Percentiles rank a stretch among this genome's conserved stretches.
phyloP scores from a whole-genome alignment of 2,797 vertebrate genomes.

The Dipus sagitta region DNA sequence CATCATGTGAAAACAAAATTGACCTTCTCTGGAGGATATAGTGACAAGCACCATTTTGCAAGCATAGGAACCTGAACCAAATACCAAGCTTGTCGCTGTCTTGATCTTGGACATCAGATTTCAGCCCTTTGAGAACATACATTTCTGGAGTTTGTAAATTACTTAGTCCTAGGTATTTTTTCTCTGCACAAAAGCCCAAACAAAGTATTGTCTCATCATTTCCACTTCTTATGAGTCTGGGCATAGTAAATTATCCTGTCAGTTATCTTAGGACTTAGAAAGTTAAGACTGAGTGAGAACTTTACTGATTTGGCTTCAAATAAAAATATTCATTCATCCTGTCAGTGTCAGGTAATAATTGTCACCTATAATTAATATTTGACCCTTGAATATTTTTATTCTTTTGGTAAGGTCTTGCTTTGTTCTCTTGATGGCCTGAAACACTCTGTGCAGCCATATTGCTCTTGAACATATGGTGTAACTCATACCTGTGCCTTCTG shows the following conservation, averaged over 20 bases:
- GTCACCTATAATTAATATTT: background rate
- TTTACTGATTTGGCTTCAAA: background rate
- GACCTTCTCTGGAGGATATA: no score
- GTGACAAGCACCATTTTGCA: rapidly evolving
- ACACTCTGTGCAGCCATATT: background rate
- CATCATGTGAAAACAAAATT: background rate
- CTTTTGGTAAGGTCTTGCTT: background rate
- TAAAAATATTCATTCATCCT: background rate
- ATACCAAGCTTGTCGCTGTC: rapidly evolving
- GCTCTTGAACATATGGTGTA: background rate
- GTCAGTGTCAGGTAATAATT: background rate
- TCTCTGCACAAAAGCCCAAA: background rate
- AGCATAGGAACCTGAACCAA: rapidly evolving
- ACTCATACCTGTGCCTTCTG: background rate
- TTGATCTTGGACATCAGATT: background rate
- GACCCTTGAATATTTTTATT: background rate
- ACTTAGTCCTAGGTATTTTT: background rate
- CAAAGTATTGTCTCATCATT: no score
- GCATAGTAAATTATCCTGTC: background rate
- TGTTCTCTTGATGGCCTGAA: background rate
- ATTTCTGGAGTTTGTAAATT: background rate
- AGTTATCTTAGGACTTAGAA: background rate
- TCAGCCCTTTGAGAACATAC: background rate
- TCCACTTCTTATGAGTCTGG: background rate
- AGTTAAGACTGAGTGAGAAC: background rate